A percentile compares a stretch with the other conserved stretches of the same genome.
phyloP scores from a whole-genome alignment of 2,797 vertebrate genomes.

The Tolypeutes matacus region DNA sequence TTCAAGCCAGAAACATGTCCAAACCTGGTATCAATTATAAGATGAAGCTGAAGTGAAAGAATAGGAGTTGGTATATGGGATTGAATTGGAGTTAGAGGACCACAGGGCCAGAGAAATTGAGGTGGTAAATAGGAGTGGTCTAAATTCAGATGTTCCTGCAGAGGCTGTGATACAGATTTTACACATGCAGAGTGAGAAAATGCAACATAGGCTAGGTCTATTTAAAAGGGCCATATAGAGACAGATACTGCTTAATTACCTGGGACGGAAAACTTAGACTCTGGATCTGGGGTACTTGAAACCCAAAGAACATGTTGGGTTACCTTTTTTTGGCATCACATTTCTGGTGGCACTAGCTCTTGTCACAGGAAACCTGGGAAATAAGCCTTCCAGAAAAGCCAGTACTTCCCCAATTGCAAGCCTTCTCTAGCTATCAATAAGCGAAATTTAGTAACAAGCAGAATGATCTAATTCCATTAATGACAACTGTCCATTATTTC shows the following conservation, averaged over 20 bases:
- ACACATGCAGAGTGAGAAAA: neutral
- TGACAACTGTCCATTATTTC: neutral
- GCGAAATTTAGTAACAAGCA: neutral
- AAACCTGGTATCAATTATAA: neutral
- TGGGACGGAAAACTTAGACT: neutral
- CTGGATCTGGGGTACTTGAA: neutral
- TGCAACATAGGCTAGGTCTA: neutral
- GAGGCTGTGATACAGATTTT: neutral
- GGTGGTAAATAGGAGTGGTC: neutral
- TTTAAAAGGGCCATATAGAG: neutral
- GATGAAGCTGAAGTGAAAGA: neutral
- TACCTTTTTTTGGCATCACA: neutral
- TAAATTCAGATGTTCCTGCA: too few relatives aligned
- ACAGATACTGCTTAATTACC: neutral
- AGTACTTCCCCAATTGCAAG: conserved; percentile 1
- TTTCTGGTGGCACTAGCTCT: neutral
- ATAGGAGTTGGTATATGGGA: neutral
- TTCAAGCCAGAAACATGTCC: neutral
- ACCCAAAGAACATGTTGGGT: neutral
- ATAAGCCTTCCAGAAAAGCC: neutral
- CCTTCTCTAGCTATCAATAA: neutral
- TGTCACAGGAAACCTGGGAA: neutral
- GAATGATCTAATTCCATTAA: neutral
- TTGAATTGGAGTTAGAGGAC: neutral
- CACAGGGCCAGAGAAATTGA: neutral